Base-by-base conservation (phyloP, 1,140 invertebrate species). In the Pteromalus puparum region DNA sequence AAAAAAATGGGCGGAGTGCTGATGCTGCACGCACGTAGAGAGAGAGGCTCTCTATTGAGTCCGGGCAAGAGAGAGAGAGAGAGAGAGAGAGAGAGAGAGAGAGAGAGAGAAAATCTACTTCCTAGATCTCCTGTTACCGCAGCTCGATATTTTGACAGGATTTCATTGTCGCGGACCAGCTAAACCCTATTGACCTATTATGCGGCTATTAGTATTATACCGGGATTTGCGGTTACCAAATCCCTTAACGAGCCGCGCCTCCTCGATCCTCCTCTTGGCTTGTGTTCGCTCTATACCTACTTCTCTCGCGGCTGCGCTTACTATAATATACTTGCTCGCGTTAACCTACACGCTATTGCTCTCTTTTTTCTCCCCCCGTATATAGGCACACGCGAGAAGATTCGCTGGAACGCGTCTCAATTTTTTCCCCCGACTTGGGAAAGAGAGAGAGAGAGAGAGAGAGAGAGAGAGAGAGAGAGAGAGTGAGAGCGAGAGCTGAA, bases 141-240 rank as follows among this genome's bases (percentile, higher is more conserved):
- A 72, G 72, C 67, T 81, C 79, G 87, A 90, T 93, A 93, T 93
- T 93, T 93, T 93, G 92, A 93, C 92, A 93, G 90, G 92, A 92
- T 91, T 90, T 91, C 88, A 93, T 93, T 93, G 92, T 93, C 91
- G 90, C 88, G 77, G 88, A 87, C 83, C 88, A 88, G 89, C 90
- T 91, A 91, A 92, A 90, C 90, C 89, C 92, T 90, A 93, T 93
- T 93, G 92, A 93, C 90, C 92, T 90, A 93, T 93, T 92, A 93
- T 93, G 90, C 87, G 87, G 90, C 92, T 93, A 93, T 93, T 93
- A 93, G 92, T 93, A 92, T 93, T 93, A 93, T 93, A 91, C 90
- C 87, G 87, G 90, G 90, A 92, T 92, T 92, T 93, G 91, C 89
- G 91, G 91, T 92, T 92, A 91, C 89, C 70, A 81, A 81, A 81